Evolutionary conservation across 2,797 vertebrate genomes (phyloP), one percentile per base, ranked within the genome.

Genomic region (Sebastes iracundus): DNA sequence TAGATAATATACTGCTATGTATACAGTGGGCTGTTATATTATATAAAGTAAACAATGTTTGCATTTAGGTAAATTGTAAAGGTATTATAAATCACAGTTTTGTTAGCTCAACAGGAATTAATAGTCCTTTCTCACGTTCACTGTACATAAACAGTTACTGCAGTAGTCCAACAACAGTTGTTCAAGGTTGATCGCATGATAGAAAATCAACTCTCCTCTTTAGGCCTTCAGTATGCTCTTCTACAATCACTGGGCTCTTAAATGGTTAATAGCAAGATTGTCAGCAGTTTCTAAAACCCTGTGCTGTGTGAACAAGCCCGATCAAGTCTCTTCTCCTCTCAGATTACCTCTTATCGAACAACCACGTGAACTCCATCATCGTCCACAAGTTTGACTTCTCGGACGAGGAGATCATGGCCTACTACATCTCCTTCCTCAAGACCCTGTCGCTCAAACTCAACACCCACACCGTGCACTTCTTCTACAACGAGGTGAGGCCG

Each of bases 341-440:
- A 99, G 98, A 99, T 93, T 99, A 99, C 85, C 93, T 99, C 81
- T 95, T 99, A 66, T 99, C 99, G 4, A 99, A 99, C 93, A 99
- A 99, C 94, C 98, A 99, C 4, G 98, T 99, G 61, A 99, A 99
- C 94, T 99, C 98, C 75, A 99, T 99, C 87, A 99, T 99, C 55
- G 98, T 99, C 68, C 98, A 99, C 93, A 99, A 99, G 79, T 99
- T 99, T 93, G 99, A 99, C 92, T 99, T 99, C 92, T 99, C 99
- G 0, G 99, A 99, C 18, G 99, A 99, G 84, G 99, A 99, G 94
- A 99, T 99, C 73, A 99, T 99, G 98, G 99, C 98, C 1, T 99
- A 99, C 89, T 99, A 99, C 25, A 99, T 99, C 92, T 99, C 98
- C 16, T 99, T 99, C 94, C 94, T 99, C 90, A 99, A 99, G 94